phyloP scores from a whole-genome alignment of 2,888 invertebrate species.

The Drosophila cracens region DNA sequence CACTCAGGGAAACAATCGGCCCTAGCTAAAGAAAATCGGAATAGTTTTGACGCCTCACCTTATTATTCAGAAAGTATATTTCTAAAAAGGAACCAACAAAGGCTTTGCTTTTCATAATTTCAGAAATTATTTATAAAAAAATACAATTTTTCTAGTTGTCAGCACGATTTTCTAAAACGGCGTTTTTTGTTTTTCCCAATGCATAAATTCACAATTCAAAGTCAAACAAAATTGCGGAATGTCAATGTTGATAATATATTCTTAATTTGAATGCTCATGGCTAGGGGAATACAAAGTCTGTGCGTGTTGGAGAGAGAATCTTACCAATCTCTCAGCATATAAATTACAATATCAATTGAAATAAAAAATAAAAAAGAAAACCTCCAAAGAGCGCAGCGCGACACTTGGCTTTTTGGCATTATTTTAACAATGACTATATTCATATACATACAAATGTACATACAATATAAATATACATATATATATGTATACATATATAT shows the following conservation, averaged over 20 bases:
- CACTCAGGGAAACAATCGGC: neutral
- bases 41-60: neutral
- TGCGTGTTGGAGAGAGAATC: slow-evolving; percentile 3
- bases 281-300: slow-evolving; percentile 14
- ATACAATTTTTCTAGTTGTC: neutral
- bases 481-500: neutral
- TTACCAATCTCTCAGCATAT: slow-evolving; percentile 7
- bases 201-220: neutral
- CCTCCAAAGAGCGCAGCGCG: neutral
- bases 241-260: slow-evolving; percentile 15
- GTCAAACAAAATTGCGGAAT: slow-evolving; percentile 3
- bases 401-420: slow-evolving; percentile 36
- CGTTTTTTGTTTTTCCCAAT: neutral
- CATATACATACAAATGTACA: neutral
- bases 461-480: neutral
- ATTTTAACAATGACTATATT: slow-evolving; percentile 23
- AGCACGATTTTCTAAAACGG: neutral
- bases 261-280: slow-evolving; percentile 11
- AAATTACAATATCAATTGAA: slow-evolving; percentile 56
- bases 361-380: neutral
- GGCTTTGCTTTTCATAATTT: neutral
- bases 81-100: no score
- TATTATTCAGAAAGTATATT: neutral
- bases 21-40: neutral
- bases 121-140: neutral